A percentile compares a stretch with the other conserved stretches of the same genome.
phyloP scores from a whole-genome alignment of 2,113 vertebrate species.

The Hylia prasina region DNA sequence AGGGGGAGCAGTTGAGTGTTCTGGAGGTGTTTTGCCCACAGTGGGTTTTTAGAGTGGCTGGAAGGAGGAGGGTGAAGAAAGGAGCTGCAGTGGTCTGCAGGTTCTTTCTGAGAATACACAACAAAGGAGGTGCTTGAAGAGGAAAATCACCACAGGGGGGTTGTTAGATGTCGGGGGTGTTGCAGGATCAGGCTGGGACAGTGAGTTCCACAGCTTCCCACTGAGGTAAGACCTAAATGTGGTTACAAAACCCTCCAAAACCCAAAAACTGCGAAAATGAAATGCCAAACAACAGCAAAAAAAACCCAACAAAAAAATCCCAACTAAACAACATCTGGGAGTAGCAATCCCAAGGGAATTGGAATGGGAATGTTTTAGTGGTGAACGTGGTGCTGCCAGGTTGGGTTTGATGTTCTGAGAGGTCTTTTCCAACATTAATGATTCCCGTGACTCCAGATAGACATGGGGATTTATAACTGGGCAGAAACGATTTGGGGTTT shows the following conservation, averaged over 20 bases:
- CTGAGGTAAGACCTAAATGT: neutral
- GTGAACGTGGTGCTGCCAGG: rapidly evolving
- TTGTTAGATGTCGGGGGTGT: neutral
- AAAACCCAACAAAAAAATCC: neutral
- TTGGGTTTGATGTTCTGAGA: neutral
- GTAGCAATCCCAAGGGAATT: neutral
- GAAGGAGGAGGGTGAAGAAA: neutral
- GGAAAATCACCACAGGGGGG: neutral
- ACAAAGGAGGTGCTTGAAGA: neutral
- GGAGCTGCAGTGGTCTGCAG: neutral
- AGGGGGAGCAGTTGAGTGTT: neutral
- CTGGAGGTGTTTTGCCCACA: neutral
- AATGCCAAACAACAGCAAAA: neutral
- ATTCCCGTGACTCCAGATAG: rapidly evolving
- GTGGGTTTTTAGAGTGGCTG: neutral
- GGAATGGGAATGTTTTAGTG: neutral
- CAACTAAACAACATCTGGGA: neutral
- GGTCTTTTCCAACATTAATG: neutral
- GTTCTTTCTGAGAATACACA: neutral
- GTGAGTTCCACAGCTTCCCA: rapidly evolving
- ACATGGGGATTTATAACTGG: rapidly evolving
- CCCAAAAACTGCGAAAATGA: neutral
- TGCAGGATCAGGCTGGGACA: rapidly evolving
- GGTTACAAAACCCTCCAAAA: neutral
- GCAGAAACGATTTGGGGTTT: neutral